Base-by-base conservation (phyloP, 2,888 invertebrate genomes). In the Noctua fimbriata region DNA sequence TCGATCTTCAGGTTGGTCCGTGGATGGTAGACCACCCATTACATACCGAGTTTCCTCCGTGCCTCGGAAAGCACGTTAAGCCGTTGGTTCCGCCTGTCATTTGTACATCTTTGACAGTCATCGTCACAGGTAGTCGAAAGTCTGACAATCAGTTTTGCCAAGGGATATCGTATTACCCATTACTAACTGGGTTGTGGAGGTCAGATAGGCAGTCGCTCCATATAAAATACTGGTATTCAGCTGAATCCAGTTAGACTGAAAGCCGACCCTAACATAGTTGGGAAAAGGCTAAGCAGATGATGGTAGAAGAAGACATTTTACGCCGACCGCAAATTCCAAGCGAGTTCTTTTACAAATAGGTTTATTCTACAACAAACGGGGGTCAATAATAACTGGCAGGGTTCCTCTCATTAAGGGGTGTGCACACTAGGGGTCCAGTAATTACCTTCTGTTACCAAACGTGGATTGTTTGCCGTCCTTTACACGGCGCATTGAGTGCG, bases 391-490 rank as follows among this genome's bases (percentile, higher is more conserved):
- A 90, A 89, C 89, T 92, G 92, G 95, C 79, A 76, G 79, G 73
- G 52, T 81, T 55, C 85, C 88, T 89, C 84, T 91, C 92, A 89
- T 90, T 88, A 91, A 92, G 92, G 94, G 95, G 93, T 92, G 93
- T 88, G 79, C 91, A 88, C 93, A 91, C 91, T 90, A 91, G 94
- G 95, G 95, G 93, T 87, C 89, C 91, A 76, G 92, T 95, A 94
- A 95, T 95, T 94, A 93, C 94, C 94, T 92, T 93, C 93, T 93
- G 94, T 93, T 92, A 89, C 90, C 82, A 79, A 90, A 92, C 91
- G 93, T 91, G 90, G 90, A 93, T 94, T 95, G 95, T 95, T 94
- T 94, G 92, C 73, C 75, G 63, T 88, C 71, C 86, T 87, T 88
- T 92, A 88, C 92, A 93, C 92, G 92, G 91, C 89, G 88, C 92